A percentile compares a stretch with the other conserved stretches of the same genome.
Conservation (phyloP, 2,797 vertebrate species). For the Cynodonichthys magdalenae region DNA sequence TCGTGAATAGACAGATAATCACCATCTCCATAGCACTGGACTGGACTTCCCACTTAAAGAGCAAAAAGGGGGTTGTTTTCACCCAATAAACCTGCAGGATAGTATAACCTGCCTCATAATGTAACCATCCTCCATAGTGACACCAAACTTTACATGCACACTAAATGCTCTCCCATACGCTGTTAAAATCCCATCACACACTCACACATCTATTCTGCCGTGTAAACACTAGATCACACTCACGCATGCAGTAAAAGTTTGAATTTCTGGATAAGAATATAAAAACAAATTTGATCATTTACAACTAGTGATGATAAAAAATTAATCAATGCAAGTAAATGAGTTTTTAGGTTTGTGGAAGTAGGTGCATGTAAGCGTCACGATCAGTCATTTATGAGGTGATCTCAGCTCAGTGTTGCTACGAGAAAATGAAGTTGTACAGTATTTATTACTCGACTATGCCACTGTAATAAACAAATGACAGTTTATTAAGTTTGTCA, state of each 20-base stretch:
- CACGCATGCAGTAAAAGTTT: conserved; percentile 16
- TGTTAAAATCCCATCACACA: conserved; percentile 62
- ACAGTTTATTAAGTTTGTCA: conserved; percentile 25
- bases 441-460: conserved; percentile 35
- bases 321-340: background rate
- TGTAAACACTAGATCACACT: conserved; percentile 28
- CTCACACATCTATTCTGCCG: conserved; percentile 31
- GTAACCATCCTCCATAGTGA: conserved; percentile 30
- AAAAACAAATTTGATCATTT: background rate
- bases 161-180: conserved; percentile 49
- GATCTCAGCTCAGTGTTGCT: conserved; percentile 37
- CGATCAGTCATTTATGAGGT: conserved; percentile 23
- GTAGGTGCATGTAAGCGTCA: conserved; percentile 7
- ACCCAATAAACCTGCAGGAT: conserved; percentile 34
- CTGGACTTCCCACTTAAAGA: conserved; percentile 34
- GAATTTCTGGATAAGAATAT: conserved; percentile 4
- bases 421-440: conserved; percentile 29
- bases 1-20: conserved; percentile 37
- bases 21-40: conserved; percentile 39
- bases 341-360: background rate
- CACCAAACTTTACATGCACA: conserved; percentile 67
- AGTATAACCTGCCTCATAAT: conserved; percentile 17
- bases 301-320: conserved; percentile 1
- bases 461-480: conserved; percentile 36
- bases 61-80: conserved; percentile 47